phyloP scores from a whole-genome alignment of 2,888 invertebrate species.

The Xanthorhoe spadicearia region DNA sequence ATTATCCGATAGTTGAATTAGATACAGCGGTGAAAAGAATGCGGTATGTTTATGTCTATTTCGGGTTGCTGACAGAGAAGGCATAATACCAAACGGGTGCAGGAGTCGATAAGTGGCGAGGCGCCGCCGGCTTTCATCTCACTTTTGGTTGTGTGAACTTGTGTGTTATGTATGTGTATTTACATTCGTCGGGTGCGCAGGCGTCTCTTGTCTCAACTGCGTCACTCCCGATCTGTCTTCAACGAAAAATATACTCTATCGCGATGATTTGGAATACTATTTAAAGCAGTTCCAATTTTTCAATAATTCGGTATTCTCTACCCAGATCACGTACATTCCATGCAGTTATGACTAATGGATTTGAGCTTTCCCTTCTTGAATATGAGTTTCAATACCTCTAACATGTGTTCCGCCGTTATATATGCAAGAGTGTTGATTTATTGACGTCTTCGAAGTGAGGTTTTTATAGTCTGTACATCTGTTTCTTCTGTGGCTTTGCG shows the following conservation, averaged over 20 bases:
- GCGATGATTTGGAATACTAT: not conserved
- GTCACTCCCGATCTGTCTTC: conserved; percentile 15
- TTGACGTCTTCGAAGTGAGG: conserved; percentile 3
- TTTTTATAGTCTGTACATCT: conserved; percentile 4
- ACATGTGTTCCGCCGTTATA: not conserved
- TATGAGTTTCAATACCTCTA: not conserved
- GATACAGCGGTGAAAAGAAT: conserved; percentile 43
- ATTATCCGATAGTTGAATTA: conserved; percentile 1
- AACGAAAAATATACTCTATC: conserved; percentile 14
- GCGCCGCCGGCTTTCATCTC: conserved; percentile 77
- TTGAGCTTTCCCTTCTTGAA: not conserved
- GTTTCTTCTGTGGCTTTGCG: conserved; percentile 44
- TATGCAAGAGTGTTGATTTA: not conserved
- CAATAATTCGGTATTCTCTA: not conserved
- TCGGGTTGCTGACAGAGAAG: conserved; percentile 76
- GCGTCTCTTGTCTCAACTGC: conserved; percentile 43
- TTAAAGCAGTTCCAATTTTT: not conserved
- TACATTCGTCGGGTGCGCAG: conserved; percentile 61
- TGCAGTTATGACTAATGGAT: not conserved
- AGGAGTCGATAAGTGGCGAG: conserved; percentile 78
- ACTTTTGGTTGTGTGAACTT: conserved; percentile 52
- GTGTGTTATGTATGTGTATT: conserved; percentile 56
- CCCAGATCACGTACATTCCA: not conserved
- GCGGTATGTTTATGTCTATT: conserved; percentile 71
- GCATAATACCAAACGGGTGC: conserved; percentile 73